phyloP scores from a whole-genome alignment of 1,140 invertebrate species.

The Cotesia glomerata region DNA sequence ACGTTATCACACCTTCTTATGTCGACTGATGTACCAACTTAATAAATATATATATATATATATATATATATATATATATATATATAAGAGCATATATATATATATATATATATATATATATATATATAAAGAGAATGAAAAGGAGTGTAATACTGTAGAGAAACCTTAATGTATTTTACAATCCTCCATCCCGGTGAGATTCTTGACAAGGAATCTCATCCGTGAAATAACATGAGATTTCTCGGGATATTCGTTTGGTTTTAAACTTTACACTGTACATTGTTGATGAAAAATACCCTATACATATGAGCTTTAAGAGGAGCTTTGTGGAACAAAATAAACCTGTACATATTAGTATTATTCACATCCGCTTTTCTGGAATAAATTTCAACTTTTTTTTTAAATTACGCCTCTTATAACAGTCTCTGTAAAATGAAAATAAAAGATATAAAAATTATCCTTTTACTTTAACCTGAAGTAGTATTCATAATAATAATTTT shows the following conservation, averaged over 20 bases:
- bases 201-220: conserved; percentile 17
- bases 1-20: conserved; percentile 20
- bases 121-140: conserved; percentile 5
- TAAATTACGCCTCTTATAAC: too few relatives aligned
- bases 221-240: conserved; percentile 24
- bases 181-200: conserved; percentile 2
- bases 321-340: neutral
- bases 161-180: conserved; percentile 13
- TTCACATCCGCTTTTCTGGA: too few relatives aligned
- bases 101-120: neutral
- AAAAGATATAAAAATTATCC: too few relatives aligned
- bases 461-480: too few relatives aligned
- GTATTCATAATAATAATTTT: too few relatives aligned
- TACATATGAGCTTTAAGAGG: neutral
- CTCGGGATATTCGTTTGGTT: conserved; percentile 1
- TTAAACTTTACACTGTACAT: neutral
- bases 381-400: too few relatives aligned
- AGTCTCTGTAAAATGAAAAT: too few relatives aligned
- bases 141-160: neutral
- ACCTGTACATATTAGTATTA: too few relatives aligned
- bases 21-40: conserved; percentile 15
- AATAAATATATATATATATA: conserved; percentile 9
- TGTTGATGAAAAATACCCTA: neutral
- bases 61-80: neutral
- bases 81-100: too few relatives aligned